Evolutionary conservation across 1,140 invertebrate genomes (phyloP).

Genomic region (Aphelinus atriplicis): DNA sequence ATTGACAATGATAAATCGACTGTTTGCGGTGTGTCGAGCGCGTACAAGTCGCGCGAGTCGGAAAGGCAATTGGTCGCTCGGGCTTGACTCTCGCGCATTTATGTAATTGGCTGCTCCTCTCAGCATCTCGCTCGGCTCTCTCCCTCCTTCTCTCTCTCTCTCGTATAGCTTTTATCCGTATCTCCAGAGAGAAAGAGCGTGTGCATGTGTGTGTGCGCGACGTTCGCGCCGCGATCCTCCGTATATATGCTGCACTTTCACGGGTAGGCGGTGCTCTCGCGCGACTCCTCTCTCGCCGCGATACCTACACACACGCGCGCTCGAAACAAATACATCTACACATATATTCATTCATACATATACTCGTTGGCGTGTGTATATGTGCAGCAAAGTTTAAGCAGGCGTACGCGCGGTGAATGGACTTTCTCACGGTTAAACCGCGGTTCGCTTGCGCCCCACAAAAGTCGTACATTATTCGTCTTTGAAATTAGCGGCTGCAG

Average conservation of each 20-base stretch:
- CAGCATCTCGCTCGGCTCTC: background rate
- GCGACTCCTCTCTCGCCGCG: constrained; percentile 13
- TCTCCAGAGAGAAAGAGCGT: constrained; percentile 14
- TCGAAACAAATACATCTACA: background rate
- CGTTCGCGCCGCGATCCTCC: background rate
- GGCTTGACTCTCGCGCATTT: constrained; percentile 9
- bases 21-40: background rate
- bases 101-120: constrained; percentile 30
- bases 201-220: background rate
- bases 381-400: background rate
- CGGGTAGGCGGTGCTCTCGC: constrained; percentile 29
- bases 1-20: constrained; percentile 30
- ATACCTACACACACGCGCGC: background rate
- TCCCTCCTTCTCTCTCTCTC: no score
- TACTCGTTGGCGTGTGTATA: background rate
- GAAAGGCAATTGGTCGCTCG: no score
- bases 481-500: background rate
- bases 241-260: constrained; percentile 25
- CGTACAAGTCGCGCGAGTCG: background rate
- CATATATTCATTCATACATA: background rate
- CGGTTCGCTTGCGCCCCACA: constrained; percentile 1
- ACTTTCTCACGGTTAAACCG: constrained; percentile 38
- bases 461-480: constrained; percentile 39
- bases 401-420: constrained; percentile 29
- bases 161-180: constrained; percentile 12